phyloP scores from a whole-genome alignment of 2,888 invertebrate genomes.

The Idaea aversata region DNA sequence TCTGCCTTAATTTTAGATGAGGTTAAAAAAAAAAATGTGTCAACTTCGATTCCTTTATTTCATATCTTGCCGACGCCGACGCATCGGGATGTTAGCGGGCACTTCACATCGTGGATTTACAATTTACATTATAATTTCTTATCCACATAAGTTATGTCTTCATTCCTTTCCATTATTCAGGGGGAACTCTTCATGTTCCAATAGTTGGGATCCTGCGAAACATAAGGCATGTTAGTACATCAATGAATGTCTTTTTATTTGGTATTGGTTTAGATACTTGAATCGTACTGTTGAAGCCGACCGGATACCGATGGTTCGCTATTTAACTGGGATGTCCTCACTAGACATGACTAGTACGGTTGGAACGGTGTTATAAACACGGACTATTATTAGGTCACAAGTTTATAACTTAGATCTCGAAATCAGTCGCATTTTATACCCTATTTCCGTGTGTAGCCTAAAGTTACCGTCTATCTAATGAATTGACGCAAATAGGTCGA shows the following conservation, averaged over 20 bases:
- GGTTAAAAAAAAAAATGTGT: neutral
- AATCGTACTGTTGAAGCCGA: neutral
- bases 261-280: neutral
- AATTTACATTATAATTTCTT: neutral
- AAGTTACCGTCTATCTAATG: too few species aligned
- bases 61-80: neutral
- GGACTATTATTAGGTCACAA: neutral
- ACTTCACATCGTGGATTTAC: neutral
- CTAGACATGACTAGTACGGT: neutral
- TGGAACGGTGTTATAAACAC: neutral
- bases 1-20: too few species aligned
- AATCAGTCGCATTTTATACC: neutral
- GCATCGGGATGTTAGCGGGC: neutral
- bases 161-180: neutral
- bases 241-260: constrained; percentile 2
- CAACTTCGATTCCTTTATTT: neutral
- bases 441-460: neutral
- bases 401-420: neutral
- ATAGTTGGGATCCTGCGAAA: constrained; percentile 11
- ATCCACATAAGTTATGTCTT: neutral
- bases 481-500: neutral
- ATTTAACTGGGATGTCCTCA: neutral
- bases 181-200: neutral
- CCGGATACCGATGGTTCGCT: neutral
- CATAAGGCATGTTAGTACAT: constrained; percentile 13